Conservation (phyloP, 1,140 invertebrate genomes). For the Lucilia sericata region DNA sequence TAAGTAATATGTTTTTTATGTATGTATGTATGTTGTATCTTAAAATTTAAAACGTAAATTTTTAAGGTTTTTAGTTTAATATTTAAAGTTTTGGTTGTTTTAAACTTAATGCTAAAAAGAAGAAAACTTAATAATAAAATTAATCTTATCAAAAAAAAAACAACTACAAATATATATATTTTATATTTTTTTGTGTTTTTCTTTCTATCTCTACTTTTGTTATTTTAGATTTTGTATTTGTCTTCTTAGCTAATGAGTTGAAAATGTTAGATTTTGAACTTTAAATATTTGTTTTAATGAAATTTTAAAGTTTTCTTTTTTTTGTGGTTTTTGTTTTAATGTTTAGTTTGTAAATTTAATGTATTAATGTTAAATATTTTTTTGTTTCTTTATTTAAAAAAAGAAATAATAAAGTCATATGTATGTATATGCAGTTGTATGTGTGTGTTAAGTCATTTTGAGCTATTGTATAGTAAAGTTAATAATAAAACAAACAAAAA, state of each 20-base stretch:
- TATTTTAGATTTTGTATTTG: conserved; percentile 1
- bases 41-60: background rate
- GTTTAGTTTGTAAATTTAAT: background rate
- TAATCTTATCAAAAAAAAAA: background rate
- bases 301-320: background rate
- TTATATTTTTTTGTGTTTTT: background rate
- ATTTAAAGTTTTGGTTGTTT: background rate
- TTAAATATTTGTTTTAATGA: background rate
- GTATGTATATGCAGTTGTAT: background rate
- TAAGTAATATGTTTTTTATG: too few species aligned
- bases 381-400: background rate
- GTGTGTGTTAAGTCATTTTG: background rate
- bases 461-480: background rate
- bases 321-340: background rate
- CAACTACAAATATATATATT: background rate
- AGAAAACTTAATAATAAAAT: conserved; percentile 13
- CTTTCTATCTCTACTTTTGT: background rate
- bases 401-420: background rate
- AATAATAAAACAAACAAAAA: too few species aligned
- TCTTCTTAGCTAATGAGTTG: conserved; percentile 2
- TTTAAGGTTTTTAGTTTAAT: background rate
- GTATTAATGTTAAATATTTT: background rate
- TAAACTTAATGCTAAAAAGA: background rate
- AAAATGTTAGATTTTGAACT: conserved; percentile 19
- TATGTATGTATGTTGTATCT: too few species aligned